Evolutionary conservation across 2,888 invertebrate genomes (phyloP).

Genomic region (Ethmia dodecea): DNA sequence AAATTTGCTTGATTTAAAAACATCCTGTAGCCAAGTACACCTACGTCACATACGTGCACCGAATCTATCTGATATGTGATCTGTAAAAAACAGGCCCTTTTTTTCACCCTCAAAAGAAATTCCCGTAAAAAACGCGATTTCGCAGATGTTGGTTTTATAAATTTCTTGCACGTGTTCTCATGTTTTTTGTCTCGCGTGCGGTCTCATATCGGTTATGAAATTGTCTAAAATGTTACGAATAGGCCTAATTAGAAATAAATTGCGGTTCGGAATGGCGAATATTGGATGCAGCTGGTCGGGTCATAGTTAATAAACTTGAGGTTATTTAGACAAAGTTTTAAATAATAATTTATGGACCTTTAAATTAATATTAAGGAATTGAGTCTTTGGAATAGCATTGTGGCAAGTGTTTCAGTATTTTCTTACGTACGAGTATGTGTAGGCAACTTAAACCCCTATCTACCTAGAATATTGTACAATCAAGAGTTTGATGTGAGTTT

Average conservation of each 20-base stretch:
- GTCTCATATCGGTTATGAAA: conserved; percentile 43
- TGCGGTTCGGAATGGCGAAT: conserved; percentile 33
- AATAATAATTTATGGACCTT: not conserved
- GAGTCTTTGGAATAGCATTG: not conserved
- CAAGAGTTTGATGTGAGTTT: too few relatives aligned
- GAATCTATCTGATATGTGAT: conserved; percentile 61
- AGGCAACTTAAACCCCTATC: too few relatives aligned
- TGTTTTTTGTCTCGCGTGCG: conserved; percentile 32
- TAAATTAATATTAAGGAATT: not conserved
- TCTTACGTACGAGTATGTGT: too few relatives aligned
- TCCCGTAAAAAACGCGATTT: conserved; percentile 61
- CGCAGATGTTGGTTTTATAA: conserved; percentile 75
- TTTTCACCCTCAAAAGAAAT: conserved; percentile 62
- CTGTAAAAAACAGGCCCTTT: conserved; percentile 56
- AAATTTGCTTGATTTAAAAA: too few relatives aligned
- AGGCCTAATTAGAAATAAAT: conserved; percentile 49
- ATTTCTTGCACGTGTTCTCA: conserved; percentile 68
- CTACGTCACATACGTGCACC: conserved; percentile 21
- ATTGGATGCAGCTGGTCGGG: conserved; percentile 34
- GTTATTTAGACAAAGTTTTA: not conserved
- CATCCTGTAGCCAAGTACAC: conserved; percentile 18
- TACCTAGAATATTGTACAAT: too few relatives aligned
- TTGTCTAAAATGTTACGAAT: conserved; percentile 39
- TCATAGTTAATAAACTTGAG: conserved; percentile 15
- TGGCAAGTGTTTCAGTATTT: too few relatives aligned